phyloP scores from a whole-genome alignment of 1,140 invertebrate genomes.

The Nasonia longicornis region DNA sequence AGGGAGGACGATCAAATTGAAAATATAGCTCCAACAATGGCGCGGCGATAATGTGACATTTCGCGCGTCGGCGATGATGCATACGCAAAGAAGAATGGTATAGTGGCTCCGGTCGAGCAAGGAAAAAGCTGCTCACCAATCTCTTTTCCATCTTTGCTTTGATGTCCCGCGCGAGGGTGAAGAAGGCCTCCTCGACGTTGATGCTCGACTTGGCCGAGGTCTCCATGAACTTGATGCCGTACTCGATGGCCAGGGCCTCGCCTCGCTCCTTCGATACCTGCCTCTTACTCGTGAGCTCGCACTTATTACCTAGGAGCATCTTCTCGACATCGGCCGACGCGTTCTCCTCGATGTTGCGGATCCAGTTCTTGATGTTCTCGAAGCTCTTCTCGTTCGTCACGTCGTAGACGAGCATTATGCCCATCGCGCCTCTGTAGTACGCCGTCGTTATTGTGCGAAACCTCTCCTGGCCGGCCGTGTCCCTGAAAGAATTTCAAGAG shows the following conservation, averaged over 20 bases:
- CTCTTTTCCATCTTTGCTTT: constrained; percentile 96
- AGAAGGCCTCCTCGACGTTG: constrained; percentile 93
- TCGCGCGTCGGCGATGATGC: not conserved
- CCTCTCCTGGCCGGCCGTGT: constrained; percentile 95
- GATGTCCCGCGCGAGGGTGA: constrained; percentile 92
- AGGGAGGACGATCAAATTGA: not conserved
- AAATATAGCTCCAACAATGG: constrained; percentile 8
- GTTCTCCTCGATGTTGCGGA: constrained; percentile 98
- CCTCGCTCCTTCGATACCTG: constrained; percentile 83
- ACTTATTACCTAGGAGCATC: constrained; percentile 96
- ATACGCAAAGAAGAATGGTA: not conserved
- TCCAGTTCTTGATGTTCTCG: constrained; percentile 99
- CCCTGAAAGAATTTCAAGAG: constrained; percentile 72
- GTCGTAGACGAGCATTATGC: constrained; percentile 99
- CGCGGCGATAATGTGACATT: not conserved
- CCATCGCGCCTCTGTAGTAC: constrained; percentile 98
- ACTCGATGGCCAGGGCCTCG: constrained; percentile 84
- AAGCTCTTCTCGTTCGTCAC: constrained; percentile 98
- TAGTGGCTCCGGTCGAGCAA: not conserved
- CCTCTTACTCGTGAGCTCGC: constrained; percentile 90
- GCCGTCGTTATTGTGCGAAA: constrained; percentile 98
- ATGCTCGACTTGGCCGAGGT: constrained; percentile 92
- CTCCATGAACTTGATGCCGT: constrained; percentile 95
- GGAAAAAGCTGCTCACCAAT: constrained; percentile 76
- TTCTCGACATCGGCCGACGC: constrained; percentile 94